These are phyloP conservation scores for Hylaeus anthracinus DNA, from an alignment of 1,140 invertebrate species.

Conservation along the genomic window DNA sequence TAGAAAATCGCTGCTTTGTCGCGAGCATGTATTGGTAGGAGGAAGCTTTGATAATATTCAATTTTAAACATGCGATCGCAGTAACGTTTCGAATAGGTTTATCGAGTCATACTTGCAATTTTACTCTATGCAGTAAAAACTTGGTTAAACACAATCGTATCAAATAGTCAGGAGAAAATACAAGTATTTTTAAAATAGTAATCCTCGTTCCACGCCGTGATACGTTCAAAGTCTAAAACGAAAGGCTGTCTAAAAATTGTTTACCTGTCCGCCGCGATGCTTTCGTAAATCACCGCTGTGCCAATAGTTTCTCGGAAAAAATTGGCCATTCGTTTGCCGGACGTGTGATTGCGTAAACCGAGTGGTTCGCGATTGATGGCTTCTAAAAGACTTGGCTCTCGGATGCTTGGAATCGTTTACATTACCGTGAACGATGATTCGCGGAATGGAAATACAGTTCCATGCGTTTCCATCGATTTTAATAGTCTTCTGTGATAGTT, in stretches of 20 bases:
- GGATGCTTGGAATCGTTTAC: no score
- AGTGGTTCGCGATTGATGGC: neutral
- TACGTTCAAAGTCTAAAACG: neutral
- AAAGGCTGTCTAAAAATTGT: constrained; percentile 33
- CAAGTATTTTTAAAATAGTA: neutral
- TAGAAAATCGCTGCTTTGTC: no score
- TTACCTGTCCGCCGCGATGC: constrained; percentile 18
- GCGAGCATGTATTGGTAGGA: no score
- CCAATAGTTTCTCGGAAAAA: constrained; percentile 39
- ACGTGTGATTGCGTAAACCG: constrained; percentile 3
- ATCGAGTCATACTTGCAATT: no score
- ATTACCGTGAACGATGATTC: neutral
- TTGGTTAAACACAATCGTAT: no score
- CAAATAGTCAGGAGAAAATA: no score
- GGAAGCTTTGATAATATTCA: no score
- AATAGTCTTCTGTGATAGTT: no score
- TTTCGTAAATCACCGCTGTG: neutral
- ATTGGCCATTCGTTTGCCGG: neutral
- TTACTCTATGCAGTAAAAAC: no score
- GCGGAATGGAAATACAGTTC: constrained; percentile 15
- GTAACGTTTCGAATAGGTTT: no score
- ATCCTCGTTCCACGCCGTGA: neutral
- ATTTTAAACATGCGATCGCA: no score
- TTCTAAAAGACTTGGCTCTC: neutral
- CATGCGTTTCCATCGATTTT: neutral